phyloP scores from a whole-genome alignment of 2,113 vertebrate genomes.

The Alligator sinensis region DNA sequence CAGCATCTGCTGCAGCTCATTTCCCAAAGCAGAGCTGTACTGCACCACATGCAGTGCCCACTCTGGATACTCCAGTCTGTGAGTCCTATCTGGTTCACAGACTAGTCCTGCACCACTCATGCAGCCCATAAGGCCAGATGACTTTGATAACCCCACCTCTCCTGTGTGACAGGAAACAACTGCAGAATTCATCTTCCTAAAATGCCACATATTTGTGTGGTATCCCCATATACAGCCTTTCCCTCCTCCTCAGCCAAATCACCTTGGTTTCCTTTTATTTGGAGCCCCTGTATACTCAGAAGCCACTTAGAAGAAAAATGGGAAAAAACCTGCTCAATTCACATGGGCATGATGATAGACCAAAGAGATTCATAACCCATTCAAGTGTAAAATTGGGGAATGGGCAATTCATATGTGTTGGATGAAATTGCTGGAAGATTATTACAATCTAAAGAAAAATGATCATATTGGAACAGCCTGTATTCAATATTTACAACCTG shows the following conservation, averaged over 20 bases:
- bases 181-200: not conserved
- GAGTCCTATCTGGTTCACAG: too few species aligned
- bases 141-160: too few species aligned
- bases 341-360: not conserved
- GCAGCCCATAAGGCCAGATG: too few species aligned
- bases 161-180: not conserved
- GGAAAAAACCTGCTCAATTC: not conserved
- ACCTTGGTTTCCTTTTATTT: not conserved
- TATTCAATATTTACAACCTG: slow-evolving; percentile 22
- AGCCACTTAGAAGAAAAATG: not conserved
- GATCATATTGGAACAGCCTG: not conserved
- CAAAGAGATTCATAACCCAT: not conserved
- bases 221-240: not conserved
- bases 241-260: not conserved
- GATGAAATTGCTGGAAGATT: not conserved
- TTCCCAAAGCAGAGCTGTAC: too few species aligned
- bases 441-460: not conserved
- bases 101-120: too few species aligned
- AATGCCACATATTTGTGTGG: not conserved
- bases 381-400: not conserved
- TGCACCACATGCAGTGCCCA: too few species aligned
- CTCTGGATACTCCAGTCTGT: too few species aligned
- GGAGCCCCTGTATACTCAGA: not conserved
- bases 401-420: not conserved
- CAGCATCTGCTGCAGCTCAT: too few species aligned